Conservation (phyloP, 2,888 invertebrate species). For the Cinara cedri region DNA sequence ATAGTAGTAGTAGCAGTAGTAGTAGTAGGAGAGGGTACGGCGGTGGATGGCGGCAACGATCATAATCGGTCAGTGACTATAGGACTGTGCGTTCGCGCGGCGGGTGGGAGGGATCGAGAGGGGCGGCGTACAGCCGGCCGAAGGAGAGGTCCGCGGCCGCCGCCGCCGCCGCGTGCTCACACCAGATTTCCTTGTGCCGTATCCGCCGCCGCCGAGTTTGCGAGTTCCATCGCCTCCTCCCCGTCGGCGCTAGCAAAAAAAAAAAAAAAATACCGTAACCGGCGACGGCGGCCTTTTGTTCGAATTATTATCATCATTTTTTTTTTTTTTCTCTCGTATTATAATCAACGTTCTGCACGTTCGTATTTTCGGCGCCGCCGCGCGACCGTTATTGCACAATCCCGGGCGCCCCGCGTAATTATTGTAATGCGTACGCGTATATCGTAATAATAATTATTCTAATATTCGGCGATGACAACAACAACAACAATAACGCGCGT, state of each 20-base stretch:
- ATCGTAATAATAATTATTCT: slow-evolving; percentile 32
- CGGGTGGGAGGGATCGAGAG: neutral
- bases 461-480: slow-evolving; percentile 14
- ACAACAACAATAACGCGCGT: neutral
- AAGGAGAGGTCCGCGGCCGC: neutral
- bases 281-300: slow-evolving; percentile 20
- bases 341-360: too few relatives aligned
- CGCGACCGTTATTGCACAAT: slow-evolving; percentile 38
- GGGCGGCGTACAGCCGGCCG: neutral
- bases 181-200: slow-evolving; percentile 47
- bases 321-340: slow-evolving; percentile 8
- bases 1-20: too few relatives aligned
- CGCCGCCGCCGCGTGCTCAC: too few relatives aligned
- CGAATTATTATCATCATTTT: neutral
- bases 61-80: slow-evolving; percentile 55
- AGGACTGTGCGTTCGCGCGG: slow-evolving; percentile 17
- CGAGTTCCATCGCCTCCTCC: slow-evolving; percentile 11
- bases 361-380: slow-evolving; percentile 14
- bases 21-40: neutral
- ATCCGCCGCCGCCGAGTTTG: slow-evolving; percentile 7
- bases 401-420: slow-evolving; percentile 28
- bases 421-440: neutral
- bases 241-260: neutral
- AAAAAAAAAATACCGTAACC: slow-evolving; percentile 29
- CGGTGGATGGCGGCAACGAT: slow-evolving; percentile 31